A percentile compares a stretch with the other conserved stretches of the same genome.
Conservation (phyloP, 1,140 invertebrate genomes). For the Lordiphosa clarofinis region DNA sequence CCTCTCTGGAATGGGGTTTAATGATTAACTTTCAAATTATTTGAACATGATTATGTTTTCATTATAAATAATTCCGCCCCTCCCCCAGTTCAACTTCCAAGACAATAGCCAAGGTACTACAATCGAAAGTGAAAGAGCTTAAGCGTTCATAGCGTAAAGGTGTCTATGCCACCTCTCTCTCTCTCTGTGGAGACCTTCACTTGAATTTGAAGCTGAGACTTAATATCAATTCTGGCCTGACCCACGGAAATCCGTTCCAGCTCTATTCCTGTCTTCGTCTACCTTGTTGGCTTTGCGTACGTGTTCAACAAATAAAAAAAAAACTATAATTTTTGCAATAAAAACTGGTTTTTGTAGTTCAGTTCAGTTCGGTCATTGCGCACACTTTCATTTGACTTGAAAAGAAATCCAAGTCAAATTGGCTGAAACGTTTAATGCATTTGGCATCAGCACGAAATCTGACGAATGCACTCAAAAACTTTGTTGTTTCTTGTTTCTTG, state of each 20-base stretch:
- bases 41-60: too few relatives aligned
- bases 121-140: slow-evolving; percentile 36
- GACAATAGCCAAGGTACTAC: slow-evolving; percentile 3
- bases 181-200: slow-evolving; percentile 9
- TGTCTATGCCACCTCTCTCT: neutral
- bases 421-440: neutral
- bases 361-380: neutral
- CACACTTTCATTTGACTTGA: slow-evolving; percentile 11
- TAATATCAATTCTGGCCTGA: slow-evolving; percentile 17
- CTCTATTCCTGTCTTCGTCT: neutral
- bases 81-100: neutral
- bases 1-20: too few relatives aligned
- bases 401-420: neutral
- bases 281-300: slow-evolving; percentile 16
- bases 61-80: too few relatives aligned
- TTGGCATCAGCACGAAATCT: neutral
- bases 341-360: slow-evolving; percentile 29
- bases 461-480: neutral
- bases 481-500: neutral
- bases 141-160: neutral
- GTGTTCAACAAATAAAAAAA: slow-evolving; percentile 14
- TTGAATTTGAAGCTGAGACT: slow-evolving; percentile 16
- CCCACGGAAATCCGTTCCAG: slow-evolving; percentile 2
- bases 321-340: slow-evolving; percentile 31
- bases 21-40: too few relatives aligned